Conservation (phyloP, 2,797 vertebrate species). For the Parotocinclus haroldoi region DNA sequence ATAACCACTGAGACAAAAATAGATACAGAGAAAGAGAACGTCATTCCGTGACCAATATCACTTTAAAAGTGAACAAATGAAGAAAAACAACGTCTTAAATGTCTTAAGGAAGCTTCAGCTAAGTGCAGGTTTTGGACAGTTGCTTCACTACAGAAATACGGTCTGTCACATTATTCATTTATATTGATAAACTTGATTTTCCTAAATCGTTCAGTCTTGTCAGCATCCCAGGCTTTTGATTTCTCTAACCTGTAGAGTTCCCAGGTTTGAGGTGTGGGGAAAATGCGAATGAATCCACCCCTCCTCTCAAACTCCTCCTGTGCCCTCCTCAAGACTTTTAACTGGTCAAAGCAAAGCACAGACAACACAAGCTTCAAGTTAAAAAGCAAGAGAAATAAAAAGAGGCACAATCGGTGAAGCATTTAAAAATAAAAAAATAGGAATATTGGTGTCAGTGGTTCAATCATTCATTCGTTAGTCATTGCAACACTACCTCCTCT, state of each 20-base stretch:
- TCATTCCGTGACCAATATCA: conserved; percentile 55
- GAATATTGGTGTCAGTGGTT: too few relatives aligned
- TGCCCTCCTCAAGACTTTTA: conserved; percentile 84
- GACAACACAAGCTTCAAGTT: conserved; percentile 11
- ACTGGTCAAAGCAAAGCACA: conserved; percentile 60
- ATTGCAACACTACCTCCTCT: conserved; percentile 80
- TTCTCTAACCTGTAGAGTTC: conserved; percentile 84
- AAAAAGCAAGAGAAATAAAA: too few relatives aligned
- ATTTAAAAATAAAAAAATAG: not conserved
- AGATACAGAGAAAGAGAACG: conserved; percentile 33
- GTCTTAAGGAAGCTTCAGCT: too few relatives aligned
- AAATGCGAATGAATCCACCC: conserved; percentile 92
- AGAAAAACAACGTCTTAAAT: not conserved
- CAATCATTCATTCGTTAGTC: too few relatives aligned
- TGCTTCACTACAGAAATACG: too few relatives aligned
- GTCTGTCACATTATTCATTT: too few relatives aligned
- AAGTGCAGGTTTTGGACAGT: too few relatives aligned
- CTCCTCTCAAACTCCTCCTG: conserved; percentile 89
- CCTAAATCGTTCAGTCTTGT: not conserved
- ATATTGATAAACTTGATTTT: too few relatives aligned
- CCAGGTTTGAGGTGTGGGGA: conserved; percentile 90
- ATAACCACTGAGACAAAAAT: conserved; percentile 77
- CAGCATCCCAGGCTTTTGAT: conserved; percentile 10
- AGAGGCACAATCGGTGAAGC: not conserved
- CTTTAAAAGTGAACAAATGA: conserved; percentile 11